Evolutionary conservation across 1,140 invertebrate species (phyloP).

Genomic region (Globodera rostochiensis): DNA sequence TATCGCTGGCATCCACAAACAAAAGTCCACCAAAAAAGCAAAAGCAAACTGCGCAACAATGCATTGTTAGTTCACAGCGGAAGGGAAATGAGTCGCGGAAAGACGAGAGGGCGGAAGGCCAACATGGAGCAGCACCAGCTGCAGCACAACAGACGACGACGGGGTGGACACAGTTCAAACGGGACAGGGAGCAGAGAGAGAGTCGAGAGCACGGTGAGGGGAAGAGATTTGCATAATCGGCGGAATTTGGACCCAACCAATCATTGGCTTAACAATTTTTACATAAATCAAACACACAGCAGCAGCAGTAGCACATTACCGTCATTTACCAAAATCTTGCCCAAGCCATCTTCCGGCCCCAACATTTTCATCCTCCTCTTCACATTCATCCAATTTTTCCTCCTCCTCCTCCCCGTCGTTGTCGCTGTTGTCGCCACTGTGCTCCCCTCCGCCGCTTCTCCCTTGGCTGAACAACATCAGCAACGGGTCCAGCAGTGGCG

Average conservation of each 20-base stretch:
- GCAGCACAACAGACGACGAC: background rate
- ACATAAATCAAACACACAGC: no score
- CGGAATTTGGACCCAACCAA: no score
- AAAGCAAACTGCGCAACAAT: no score
- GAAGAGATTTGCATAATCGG: no score
- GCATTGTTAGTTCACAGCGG: no score
- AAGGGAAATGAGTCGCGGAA: no score
- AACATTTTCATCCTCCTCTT: background rate
- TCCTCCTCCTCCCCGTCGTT: background rate
- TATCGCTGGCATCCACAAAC: no score
- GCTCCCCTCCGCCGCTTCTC: background rate
- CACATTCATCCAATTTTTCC: background rate
- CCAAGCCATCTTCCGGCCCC: background rate
- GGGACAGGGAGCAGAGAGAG: background rate
- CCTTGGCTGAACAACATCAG: constrained; percentile 18
- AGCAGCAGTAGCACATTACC: background rate
- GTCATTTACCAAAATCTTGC: background rate
- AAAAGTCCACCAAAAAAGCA: no score
- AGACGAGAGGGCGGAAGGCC: no score
- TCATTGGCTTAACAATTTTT: no score
- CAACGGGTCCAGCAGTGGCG: constrained; percentile 17
- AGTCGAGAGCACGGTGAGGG: background rate
- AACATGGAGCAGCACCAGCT: no score
- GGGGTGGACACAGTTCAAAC: background rate
- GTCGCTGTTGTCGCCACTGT: background rate